Base-by-base conservation (phyloP, 2,888 invertebrate species). In the Brachyptera risi region DNA sequence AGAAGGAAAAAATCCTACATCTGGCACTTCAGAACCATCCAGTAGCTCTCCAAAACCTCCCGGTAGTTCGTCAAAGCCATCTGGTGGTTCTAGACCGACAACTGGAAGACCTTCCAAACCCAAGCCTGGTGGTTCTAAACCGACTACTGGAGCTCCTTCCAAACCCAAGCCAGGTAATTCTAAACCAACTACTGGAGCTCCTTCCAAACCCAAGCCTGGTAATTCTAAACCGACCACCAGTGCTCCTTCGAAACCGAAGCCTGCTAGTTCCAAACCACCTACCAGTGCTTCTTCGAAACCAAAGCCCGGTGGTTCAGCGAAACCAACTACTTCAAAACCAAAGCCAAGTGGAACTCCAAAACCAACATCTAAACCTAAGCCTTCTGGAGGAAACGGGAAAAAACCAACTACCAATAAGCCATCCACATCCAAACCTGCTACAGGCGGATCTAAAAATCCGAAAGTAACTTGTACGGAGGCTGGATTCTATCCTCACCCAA, bases 401-500 rank as follows among this genome's bases (percentile, higher is more conserved):
- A 57, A 56, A 51, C 24, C 31, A 23, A 19, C 38, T 3, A 40
- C 2, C 23, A 50, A 38, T 15, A 24, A 26, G 42, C 9, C 60
- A 27, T 31, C 60, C 1, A 58, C 44, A 5, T 59, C 60, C 9
- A 35, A 58, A 26, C 23, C 37, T 15, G 44, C 63, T 15, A 15
- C 49, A 4, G 54, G 60, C 1, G 21, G 23, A 5, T 24, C 21
- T 4, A 38, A 58, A 23, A n/a, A 31, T n/a, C 49, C 51, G 3
- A 56, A 59, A 26, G 65, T 70, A 68, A 63, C 68, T 64, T 88
- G 88, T 70, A 75, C 73, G n/a, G 72, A 76, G 65, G 86, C 87
- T 71, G 91, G 91, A 54, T 91, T 88, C 72, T 80, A 85, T 69
- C 82, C 84, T 13, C 84, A 90, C 73, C 77, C 80, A 38, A 75